Conservation (phyloP, 2,113 vertebrate species). For the Podarcis raffonei region DNA sequence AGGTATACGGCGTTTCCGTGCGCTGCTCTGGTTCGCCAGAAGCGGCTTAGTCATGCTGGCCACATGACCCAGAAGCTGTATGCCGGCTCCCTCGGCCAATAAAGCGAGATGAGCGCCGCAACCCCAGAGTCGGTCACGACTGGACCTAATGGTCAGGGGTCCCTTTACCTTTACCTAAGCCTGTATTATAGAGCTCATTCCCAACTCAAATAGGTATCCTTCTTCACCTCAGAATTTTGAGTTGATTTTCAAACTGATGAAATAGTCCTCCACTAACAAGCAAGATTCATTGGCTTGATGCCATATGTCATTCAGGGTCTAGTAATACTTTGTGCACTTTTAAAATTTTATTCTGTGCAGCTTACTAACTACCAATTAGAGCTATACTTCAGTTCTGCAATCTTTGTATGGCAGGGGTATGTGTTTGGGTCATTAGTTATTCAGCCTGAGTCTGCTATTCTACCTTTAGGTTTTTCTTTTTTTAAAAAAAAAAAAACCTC, state of each 20-base stretch:
- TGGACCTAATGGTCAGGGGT: too few species aligned
- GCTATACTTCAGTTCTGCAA: constrained; percentile 30
- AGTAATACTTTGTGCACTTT: constrained; percentile 10
- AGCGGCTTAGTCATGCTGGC: too few species aligned
- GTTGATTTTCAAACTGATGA: constrained; percentile 21
- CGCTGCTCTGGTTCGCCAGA: too few species aligned
- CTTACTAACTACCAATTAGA: constrained; percentile 48
- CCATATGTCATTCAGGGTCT: not conserved
- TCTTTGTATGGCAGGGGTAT: accelerated
- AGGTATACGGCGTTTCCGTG: too few species aligned
- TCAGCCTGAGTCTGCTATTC: constrained; percentile 51
- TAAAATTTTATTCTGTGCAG: constrained; percentile 2
- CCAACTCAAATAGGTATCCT: not conserved
- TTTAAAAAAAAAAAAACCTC: constrained; percentile 18
- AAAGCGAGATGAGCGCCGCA: too few species aligned
- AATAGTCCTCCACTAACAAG: not conserved
- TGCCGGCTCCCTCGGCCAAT: too few species aligned
- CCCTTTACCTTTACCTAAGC: too few species aligned
- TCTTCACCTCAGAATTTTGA: not conserved
- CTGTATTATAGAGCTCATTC: not conserved
- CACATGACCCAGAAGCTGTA: too few species aligned
- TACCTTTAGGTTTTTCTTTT: constrained; percentile 43
- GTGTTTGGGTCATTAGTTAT: constrained; percentile 33
- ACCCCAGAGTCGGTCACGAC: too few species aligned
- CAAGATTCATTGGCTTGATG: constrained; percentile 1